These are phyloP conservation scores for Lymantria dispar DNA, from an alignment of 2,888 invertebrate species.

Conservation along the genomic window DNA sequence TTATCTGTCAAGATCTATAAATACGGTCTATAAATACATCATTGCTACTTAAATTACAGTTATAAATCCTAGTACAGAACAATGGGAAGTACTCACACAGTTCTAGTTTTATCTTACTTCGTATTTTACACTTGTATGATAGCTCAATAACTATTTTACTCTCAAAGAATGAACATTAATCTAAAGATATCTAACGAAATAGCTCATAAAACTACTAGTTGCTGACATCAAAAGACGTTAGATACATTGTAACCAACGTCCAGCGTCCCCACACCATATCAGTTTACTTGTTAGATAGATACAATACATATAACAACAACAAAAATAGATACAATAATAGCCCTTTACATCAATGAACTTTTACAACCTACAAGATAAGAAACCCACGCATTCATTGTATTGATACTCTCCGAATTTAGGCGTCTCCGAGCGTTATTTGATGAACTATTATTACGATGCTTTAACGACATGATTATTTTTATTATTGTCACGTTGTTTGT, in stretches of 20 bases:
- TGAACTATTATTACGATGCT: neutral
- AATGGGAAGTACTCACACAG: too few relatives aligned
- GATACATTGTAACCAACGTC: neutral
- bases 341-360: conserved; percentile 2
- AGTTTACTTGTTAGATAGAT: neutral
- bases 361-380: conserved; percentile 1
- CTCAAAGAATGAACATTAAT: neutral
- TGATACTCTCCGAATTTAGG: neutral
- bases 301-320: too few relatives aligned
- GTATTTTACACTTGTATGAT: too few relatives aligned
- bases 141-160: too few relatives aligned
- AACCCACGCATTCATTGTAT: neutral
- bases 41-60: too few relatives aligned
- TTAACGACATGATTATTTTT: too few relatives aligned
- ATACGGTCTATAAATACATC: too few relatives aligned
- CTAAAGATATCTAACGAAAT: neutral
- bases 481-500: too few relatives aligned
- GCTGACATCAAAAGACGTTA: neutral
- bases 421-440: neutral
- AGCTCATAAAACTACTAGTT: neutral
- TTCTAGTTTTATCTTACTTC: too few relatives aligned
- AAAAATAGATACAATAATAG: conserved; percentile 1
- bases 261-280: neutral
- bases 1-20: too few relatives aligned
- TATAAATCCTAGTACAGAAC: too few relatives aligned